phyloP scores from a whole-genome alignment of 2,797 vertebrate genomes.

The Mus caroli region DNA sequence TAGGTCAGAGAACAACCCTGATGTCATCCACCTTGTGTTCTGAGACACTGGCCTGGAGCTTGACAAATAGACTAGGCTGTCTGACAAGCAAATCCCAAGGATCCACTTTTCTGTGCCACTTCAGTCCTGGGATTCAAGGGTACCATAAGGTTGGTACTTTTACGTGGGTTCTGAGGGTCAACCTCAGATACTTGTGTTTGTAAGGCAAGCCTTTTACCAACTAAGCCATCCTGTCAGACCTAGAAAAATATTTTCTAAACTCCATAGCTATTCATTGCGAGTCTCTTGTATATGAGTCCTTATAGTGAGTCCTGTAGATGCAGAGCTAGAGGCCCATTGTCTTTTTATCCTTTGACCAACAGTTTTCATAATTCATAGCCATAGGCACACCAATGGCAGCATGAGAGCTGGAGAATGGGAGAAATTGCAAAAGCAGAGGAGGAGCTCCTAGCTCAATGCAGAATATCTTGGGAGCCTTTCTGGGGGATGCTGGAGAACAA shows the following conservation, averaged over 20 bases:
- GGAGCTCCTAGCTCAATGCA: neutral
- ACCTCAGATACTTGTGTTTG: neutral
- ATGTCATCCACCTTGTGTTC: neutral
- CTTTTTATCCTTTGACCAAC: neutral
- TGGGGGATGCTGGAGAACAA: neutral
- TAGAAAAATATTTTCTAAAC: neutral
- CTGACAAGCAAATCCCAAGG: neutral
- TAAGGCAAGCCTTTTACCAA: neutral
- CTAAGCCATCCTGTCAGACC: neutral
- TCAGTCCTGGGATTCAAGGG: neutral
- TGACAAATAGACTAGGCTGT: neutral
- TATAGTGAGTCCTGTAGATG: neutral
- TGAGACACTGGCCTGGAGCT: neutral
- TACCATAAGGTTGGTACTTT: neutral
- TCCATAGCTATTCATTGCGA: neutral
- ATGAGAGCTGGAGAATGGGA: neutral
- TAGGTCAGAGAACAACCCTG: neutral
- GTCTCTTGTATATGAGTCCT: neutral
- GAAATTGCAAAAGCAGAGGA: neutral
- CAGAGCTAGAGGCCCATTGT: neutral
- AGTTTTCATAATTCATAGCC: neutral
- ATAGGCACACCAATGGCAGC: neutral
- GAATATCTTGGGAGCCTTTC: neutral
- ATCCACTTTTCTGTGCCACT: neutral
- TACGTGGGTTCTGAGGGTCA: neutral